Evolutionary conservation across 2,797 vertebrate genomes (phyloP), one percentile per base, ranked within the genome.

Genomic region (Chiroxiphia lanceolata): DNA sequence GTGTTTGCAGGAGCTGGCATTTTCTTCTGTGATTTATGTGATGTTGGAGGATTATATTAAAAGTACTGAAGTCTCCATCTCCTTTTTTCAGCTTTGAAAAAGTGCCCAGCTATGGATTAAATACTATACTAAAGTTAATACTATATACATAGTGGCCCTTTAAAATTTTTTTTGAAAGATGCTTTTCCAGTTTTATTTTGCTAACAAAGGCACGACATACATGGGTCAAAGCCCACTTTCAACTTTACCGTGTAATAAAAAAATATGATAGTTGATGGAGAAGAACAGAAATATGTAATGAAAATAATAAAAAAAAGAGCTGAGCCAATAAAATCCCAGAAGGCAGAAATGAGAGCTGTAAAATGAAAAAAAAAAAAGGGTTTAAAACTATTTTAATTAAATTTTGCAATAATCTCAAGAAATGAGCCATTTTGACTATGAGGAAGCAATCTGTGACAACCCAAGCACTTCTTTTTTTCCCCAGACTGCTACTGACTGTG

Each of bases 161-260:
- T 64, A 79, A 48, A 42, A 9, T 79, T 1, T 26, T 69, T 65
- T 81, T 84, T 84, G 67, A 57, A 89, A 90, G 83, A 87, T 77
- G 74, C 14, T 87, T 82, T 93, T 80, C 60, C 33, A 51, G 50
- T 54, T 93, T 90, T 71, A 84, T 91, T 94, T 96, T 89, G 57
- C 68, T 51, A 85, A 83, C 64, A 87, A 87, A 92, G 15, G 42
- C 48, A 47, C 53, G 82, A 90, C 20, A 77, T 13, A 22, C 36
- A 57, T 47, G 64, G 59, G 51, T 92, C 11, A 19, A 82, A 93
- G 40, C 44, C 59, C 33, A 34, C 44, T 85, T 82, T 60, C 34
- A 84, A n/a, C 63, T 91, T 94, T 91, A 94, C 10, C 54, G 74
- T 77, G 27, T 70, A 53, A 1, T 74, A 54, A 95, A 91, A 93